Conservation (phyloP, 2,797 vertebrate genomes). For the Myripristis jacobus region DNA sequence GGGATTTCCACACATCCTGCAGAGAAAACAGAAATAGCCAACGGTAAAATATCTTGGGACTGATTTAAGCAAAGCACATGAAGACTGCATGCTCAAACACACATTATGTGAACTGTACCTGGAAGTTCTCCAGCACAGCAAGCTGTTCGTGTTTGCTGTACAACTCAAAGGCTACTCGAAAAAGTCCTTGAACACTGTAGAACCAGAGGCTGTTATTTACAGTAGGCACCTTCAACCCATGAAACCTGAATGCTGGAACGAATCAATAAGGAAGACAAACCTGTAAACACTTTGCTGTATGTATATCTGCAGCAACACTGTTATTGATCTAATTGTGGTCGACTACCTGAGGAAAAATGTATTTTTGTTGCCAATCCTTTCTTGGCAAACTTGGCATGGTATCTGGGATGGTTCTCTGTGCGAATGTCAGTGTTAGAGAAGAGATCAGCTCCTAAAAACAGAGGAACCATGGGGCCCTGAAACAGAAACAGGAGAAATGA, state of each 20-base stretch:
- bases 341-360: slow-evolving; percentile 83
- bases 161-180: slow-evolving; percentile 87
- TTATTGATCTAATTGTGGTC: not conserved
- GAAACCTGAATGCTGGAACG: slow-evolving; percentile 82
- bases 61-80: not conserved
- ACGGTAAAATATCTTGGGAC: not conserved
- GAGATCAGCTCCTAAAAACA: slow-evolving; percentile 87
- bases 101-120: slow-evolving; percentile 70
- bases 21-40: slow-evolving; percentile 9
- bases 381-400: slow-evolving; percentile 87
- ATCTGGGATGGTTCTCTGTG: slow-evolving; percentile 86
- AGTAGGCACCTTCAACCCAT: slow-evolving; percentile 81
- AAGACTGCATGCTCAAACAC: not conserved
- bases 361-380: slow-evolving; percentile 87
- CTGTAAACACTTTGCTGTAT: not conserved
- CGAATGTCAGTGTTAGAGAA: slow-evolving; percentile 84
- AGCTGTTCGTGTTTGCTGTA: slow-evolving; percentile 85
- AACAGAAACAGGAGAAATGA: slow-evolving; percentile 35
- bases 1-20: slow-evolving; percentile 87
- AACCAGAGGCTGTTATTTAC: slow-evolving; percentile 86
- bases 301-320: not conserved
- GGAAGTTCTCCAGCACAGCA: slow-evolving; percentile 83
- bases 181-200: slow-evolving; percentile 87
- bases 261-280: slow-evolving; percentile 3
- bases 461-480: slow-evolving; percentile 78